Conservation (phyloP, 2,888 invertebrate genomes). For the Drosophila colorata region DNA sequence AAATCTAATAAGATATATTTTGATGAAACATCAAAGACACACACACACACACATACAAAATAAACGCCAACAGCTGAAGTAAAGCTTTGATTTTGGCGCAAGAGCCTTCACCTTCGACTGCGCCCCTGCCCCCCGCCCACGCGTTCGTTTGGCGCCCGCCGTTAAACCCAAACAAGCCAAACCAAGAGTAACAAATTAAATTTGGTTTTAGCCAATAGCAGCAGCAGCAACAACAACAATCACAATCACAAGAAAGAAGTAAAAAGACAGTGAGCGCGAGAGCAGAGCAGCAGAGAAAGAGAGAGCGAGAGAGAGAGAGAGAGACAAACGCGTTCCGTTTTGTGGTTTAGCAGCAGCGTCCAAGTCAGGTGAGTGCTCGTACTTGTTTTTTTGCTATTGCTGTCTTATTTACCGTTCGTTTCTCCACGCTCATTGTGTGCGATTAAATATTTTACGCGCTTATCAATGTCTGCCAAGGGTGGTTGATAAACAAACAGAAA, state of each 20-base stretch:
- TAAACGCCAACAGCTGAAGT: conserved; percentile 23
- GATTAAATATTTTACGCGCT: conserved; percentile 79
- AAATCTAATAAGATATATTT: conserved; percentile 62
- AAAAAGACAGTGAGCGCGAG: conserved; percentile 34
- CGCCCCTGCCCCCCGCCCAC: conserved; percentile 1
- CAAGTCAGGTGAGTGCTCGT: conserved; percentile 64
- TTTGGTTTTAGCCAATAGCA: conserved; percentile 75
- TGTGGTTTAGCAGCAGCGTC: conserved; percentile 56
- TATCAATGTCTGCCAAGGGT: conserved; percentile 73
- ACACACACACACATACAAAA: conserved; percentile 16
- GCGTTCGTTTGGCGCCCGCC: conserved; percentile 28
- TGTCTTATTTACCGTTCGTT: conserved; percentile 39
- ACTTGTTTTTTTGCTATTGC: conserved; percentile 20
- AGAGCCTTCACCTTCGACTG: conserved; percentile 42
- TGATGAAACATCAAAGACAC: conserved; percentile 66
- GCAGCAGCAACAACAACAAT: conserved; percentile 46
- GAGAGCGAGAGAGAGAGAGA: conserved; percentile 21
- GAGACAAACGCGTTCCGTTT: conserved; percentile 42
- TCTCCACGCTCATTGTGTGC: conserved; percentile 44
- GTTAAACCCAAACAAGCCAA: conserved; percentile 48
- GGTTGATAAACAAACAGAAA: conserved; percentile 67
- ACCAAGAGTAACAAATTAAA: conserved; percentile 75
- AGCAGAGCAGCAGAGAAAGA: conserved; percentile 11
- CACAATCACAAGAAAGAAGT: conserved; percentile 44
- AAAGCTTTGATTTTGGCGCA: conserved; percentile 49